Evolutionary conservation across 2,888 invertebrate genomes (phyloP), one percentile per base, ranked within the genome.

Genomic region (Platycheirus rosarum): DNA sequence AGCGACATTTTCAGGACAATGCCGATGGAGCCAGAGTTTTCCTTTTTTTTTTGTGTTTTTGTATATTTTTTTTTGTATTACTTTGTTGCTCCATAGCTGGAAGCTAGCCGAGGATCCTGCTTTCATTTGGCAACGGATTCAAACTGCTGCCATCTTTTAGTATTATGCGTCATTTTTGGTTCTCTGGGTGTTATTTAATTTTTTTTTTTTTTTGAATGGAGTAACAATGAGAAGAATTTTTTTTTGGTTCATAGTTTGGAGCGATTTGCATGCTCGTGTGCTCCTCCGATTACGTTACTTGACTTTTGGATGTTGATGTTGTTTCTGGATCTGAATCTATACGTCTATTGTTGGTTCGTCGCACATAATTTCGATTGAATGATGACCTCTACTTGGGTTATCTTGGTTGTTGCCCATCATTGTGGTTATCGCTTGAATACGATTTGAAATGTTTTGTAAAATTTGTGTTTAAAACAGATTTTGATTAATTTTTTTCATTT

Each of bases 1-100:
- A 75, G 80, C 70, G 75, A 75, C 80, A 80, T 69, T 80, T 80
- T 80, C 66, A 75, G 80, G 80, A 66, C 80, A 80, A 70, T 75
- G 75, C 75, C 66, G 75, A 65, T 60, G 65, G 48, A 80, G 48
- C 57, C 13, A 40, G 63, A 37, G 44, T 29, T 35, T 35, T 46
- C 46, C 46, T 68, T 37, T 40, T 53, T 23, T 46, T 11, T 16
- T 13, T 23, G n/a, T 53, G 9, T 11, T 29, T 60, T 66, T 51
- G 13, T 35, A 8, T 13, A n/a, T 20, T 51, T 44, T 69, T 51
- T 18, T 44, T 48, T 49, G 46, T 65, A 60, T 65, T 71, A 73
- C 73, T 73, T 60, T 23, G 51, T 23, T 73, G 73, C 66, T 62
- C 73, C 48, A 78, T 62, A 78, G 78, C 78, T 78, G 48, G 78